Base-by-base conservation (phyloP, 2,113 vertebrate genomes). In the Hippoglossus stenolepis region DNA sequence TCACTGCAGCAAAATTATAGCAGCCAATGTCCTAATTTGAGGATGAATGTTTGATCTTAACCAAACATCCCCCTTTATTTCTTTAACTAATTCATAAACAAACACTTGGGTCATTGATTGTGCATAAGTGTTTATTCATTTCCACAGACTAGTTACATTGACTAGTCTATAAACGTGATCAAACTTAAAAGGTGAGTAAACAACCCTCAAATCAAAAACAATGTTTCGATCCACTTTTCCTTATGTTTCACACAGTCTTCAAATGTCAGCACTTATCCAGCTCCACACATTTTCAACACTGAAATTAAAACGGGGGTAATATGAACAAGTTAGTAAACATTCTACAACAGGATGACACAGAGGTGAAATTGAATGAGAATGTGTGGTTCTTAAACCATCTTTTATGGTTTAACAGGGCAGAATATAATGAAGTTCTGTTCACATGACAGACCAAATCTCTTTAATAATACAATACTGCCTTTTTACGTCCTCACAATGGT, bases 41-140 rank as follows among this genome's bases (percentile, higher is more conserved):
- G 28, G 28, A 59, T 2, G 5, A 15, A 1, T 31, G 21, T 56
- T 63, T 35, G 38, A 70, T 20, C 45, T 64, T 8, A 47, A 5
- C 43, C 13, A 56, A 45, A 47, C 28, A 58, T 12, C 7, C 53
- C 53, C 64, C 15, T 59, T 69, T 51, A 53, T 14, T 35, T 12
- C 8, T 57, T 35, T 3, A 21, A 11, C 0, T 1, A 38, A 66
- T 7, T 11, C 8, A 73, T 3, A 51, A 69, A 17, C 2, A 86
- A 71, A 58, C 31, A 85, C 13, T n/a, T 74, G 58, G 47, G 18
- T 47, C 0, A 6, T 73, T 79, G 75, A 84, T 90, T 93, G 89
- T 91, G 91, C 86, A 93, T 90, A 83, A 75, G 79, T 75, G 76
- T 94, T 95, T 94, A 93, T 94, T 95, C 53, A 63, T 79, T 89